A percentile compares a stretch with the other conserved stretches of the same genome.
Evolutionary conservation across 2,888 invertebrate species (phyloP).

Genomic region (Pristionchus exspectatus): DNA sequence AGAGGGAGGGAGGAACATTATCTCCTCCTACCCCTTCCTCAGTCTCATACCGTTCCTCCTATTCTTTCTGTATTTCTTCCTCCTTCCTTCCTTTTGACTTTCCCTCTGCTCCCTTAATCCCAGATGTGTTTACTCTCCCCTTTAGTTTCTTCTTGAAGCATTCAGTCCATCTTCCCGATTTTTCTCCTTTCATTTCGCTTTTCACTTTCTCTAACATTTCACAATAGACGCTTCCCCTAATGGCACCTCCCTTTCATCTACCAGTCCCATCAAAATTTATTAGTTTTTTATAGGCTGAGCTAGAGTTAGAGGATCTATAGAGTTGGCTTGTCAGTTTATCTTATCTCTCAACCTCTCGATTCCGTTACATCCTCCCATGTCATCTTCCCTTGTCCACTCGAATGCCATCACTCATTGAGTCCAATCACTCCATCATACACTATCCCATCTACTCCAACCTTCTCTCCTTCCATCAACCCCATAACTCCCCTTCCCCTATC

Average conservation of each 20-base stretch:
- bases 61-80: slow-evolving; percentile 11
- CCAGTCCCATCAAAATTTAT: not conserved
- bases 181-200: not conserved
- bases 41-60: slow-evolving; percentile 34
- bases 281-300: not conserved
- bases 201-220: not conserved
- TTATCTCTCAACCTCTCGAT: not conserved
- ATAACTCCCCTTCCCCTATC: not conserved
- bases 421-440: slow-evolving; percentile 43
- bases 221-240: not conserved
- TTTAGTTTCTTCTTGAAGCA: slow-evolving; percentile 43
- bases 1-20: slow-evolving; percentile 18
- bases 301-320: not conserved
- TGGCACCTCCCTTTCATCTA: not conserved
- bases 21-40: slow-evolving; percentile 9
- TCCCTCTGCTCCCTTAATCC: slow-evolving; percentile 21
- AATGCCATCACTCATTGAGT: not conserved
- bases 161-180: slow-evolving; percentile 37
- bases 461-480: slow-evolving; percentile 2
- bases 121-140: slow-evolving; percentile 51
- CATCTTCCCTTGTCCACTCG: slow-evolving; percentile 27
- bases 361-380: not conserved
- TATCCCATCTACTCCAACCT: slow-evolving; percentile 44
- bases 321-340: not conserved
- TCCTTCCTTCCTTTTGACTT: slow-evolving; percentile 12